These are phyloP conservation scores for Brachystomella parvula DNA, from an alignment of 1,140 invertebrate genomes.

Conservation along the genomic window DNA sequence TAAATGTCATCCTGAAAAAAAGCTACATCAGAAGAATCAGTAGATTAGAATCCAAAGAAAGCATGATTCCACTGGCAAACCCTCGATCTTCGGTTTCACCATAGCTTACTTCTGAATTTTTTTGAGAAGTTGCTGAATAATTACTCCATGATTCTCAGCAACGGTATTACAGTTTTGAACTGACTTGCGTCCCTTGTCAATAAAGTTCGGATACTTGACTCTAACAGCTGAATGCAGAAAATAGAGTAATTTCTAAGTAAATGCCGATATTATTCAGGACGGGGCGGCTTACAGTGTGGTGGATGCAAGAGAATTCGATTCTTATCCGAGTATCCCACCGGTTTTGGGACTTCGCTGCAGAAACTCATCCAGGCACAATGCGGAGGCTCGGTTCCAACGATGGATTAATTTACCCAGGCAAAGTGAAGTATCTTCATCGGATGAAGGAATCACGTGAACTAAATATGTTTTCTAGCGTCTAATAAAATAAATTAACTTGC, in stretches of 20 bases:
- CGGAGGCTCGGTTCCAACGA: too few species aligned
- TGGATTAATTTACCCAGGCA: too few species aligned
- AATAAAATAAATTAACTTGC: too few species aligned
- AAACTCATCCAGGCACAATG: conserved; percentile 16
- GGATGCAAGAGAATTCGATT: conserved; percentile 2
- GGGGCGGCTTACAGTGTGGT: neutral
- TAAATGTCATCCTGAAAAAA: neutral
- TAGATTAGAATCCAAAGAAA: neutral
- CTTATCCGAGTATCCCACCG: conserved; percentile 1
- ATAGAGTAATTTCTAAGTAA: neutral
- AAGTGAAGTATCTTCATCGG: too few species aligned
- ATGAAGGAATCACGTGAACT: too few species aligned
- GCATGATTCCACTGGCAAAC: neutral
- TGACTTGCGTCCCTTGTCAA: neutral
- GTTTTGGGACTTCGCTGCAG: conserved; percentile 21
- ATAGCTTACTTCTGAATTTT: conserved; percentile 1
- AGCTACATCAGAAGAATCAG: neutral
- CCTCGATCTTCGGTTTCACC: neutral
- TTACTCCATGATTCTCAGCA: neutral
- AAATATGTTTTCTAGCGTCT: too few species aligned
- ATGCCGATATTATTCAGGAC: neutral
- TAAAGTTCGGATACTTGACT: conserved; percentile 1
- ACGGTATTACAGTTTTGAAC: neutral
- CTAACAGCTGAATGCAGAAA: neutral
- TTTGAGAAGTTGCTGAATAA: neutral